Conservation (phyloP, 92 coral and sea anemone genomes). For the Zoanthus gigantus region DNA sequence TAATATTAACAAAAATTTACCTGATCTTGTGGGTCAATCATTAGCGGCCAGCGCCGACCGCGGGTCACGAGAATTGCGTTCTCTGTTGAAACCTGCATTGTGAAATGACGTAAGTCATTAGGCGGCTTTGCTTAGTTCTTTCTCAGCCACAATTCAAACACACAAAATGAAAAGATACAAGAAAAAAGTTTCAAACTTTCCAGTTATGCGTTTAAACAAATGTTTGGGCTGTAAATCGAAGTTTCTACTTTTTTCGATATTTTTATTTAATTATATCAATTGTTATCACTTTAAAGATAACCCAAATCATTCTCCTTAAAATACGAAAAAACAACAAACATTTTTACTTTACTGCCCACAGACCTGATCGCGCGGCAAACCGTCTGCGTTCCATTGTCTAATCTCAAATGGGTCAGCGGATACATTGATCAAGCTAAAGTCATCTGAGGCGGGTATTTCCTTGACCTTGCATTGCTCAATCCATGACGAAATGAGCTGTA, state of each 20-base stretch:
- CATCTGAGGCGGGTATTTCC: conserved; percentile 95
- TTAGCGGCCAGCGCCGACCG: conserved; percentile 98
- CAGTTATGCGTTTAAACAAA: neutral
- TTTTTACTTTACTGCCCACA: conserved; percentile 31
- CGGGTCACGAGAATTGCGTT: conserved; percentile 95
- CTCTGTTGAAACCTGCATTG: conserved; percentile 91
- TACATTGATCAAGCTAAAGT: conserved; percentile 93
- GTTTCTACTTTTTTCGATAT: no score
- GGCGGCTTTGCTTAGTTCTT: no score
- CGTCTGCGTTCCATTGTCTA: conserved; percentile 99
- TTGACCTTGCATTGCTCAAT: conserved; percentile 89
- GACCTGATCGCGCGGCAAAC: conserved; percentile 94
- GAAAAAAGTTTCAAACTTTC: neutral
- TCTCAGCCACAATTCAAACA: no score
- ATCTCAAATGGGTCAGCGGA: conserved; percentile 97
- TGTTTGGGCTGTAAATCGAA: neutral
- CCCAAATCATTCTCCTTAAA: no score
- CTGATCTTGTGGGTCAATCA: conserved; percentile 99
- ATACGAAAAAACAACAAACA: neutral
- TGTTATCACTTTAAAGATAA: no score
- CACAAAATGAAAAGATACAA: no score
- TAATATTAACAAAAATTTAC: conserved; percentile 42
- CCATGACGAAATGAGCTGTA: conserved; percentile 89
- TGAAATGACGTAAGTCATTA: neutral
- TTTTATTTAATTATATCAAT: no score